Conservation (phyloP, 2,888 invertebrate species). For the Lydus trimaculatus region DNA sequence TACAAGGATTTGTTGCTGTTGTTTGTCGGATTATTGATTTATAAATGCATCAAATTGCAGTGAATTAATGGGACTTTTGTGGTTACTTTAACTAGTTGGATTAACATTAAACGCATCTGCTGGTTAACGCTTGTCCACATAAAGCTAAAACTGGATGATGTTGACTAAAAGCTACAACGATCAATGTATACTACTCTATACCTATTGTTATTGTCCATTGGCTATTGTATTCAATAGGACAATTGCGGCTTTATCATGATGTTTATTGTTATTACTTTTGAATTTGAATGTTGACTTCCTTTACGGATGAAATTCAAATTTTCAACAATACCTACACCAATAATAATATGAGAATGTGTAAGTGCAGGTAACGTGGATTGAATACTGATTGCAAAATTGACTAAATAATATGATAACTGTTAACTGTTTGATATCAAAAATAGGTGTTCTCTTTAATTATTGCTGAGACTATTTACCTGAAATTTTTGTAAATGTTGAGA, state of each 20-base stretch:
- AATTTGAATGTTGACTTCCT: slow-evolving; percentile 5
- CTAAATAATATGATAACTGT: background rate
- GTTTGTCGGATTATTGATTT: no score
- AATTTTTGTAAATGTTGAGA: background rate
- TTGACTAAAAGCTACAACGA: background rate
- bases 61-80: background rate
- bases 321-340: background rate
- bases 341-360: background rate
- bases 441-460: background rate
- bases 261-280: slow-evolving; percentile 14
- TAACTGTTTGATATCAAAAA: no score
- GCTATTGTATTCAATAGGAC: slow-evolving; percentile 5
- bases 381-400: background rate
- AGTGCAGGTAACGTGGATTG: background rate
- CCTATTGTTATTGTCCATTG: background rate
- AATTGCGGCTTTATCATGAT: slow-evolving; percentile 7
- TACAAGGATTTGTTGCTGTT: no score
- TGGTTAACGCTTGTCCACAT: background rate
- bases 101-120: background rate
- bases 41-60: no score
- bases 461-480: background rate
- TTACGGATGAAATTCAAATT: slow-evolving; percentile 2
- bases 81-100: background rate
- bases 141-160: background rate
- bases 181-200: background rate